These are phyloP conservation scores for Todiramphus saurophagus DNA, from an alignment of 2,113 vertebrate species.

Conservation along the genomic window DNA sequence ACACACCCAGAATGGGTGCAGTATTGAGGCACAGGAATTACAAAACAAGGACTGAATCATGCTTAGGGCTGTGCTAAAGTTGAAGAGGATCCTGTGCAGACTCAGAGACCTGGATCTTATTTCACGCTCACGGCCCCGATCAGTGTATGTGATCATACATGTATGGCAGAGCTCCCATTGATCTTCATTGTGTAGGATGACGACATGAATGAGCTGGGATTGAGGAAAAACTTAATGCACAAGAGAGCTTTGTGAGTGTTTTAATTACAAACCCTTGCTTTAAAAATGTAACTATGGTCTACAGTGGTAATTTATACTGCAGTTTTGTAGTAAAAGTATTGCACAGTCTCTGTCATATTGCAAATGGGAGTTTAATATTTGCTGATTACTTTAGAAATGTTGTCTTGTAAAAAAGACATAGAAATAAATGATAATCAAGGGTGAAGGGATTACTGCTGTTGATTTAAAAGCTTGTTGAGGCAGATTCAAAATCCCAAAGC, in stretches of 20 bases:
- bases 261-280: not conserved
- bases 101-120: not conserved
- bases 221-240: not conserved
- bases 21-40: not conserved
- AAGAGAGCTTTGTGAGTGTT: not conserved
- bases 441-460: slow-evolving; percentile 1
- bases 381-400: slow-evolving; percentile 20
- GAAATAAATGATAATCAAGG: slow-evolving; percentile 4
- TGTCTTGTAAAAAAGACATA: not conserved
- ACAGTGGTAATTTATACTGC: not conserved
- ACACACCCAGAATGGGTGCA: not conserved
- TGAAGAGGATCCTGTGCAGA: not conserved
- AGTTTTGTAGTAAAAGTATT: not conserved
- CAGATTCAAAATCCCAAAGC: not conserved
- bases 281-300: not conserved
- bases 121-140: rapidly evolving
- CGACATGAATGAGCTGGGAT: not conserved
- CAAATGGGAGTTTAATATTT: slow-evolving; percentile 23
- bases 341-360: not conserved
- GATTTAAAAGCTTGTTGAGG: slow-evolving; percentile 27
- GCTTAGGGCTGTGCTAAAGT: not conserved
- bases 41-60: too few species aligned
- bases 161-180: not conserved
- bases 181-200: not conserved
- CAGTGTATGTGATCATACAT: rapidly evolving